phyloP scores from a whole-genome alignment of 2,113 vertebrate genomes.

The Phoenicopterus ruber region DNA sequence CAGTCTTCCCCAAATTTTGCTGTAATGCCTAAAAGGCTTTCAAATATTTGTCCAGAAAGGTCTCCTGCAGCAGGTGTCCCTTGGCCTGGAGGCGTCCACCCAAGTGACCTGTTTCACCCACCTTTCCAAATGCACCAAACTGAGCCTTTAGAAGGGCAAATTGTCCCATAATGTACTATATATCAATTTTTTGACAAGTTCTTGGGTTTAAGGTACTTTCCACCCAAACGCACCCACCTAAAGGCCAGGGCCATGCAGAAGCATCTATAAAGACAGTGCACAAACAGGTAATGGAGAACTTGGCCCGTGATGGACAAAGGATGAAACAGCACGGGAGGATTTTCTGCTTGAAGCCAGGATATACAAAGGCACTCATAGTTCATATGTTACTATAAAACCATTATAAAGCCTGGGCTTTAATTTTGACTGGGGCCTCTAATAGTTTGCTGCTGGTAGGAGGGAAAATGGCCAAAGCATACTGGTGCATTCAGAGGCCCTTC shows the following conservation, averaged over 20 bases:
- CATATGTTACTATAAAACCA: not conserved
- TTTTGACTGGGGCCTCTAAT: not conserved
- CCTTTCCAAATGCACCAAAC: not conserved
- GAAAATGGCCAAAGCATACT: fast-evolving
- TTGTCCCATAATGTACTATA: too few species aligned
- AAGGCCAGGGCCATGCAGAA: not conserved
- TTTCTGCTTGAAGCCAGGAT: not conserved
- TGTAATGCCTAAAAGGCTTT: not conserved
- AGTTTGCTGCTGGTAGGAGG: not conserved
- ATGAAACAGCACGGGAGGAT: not conserved
- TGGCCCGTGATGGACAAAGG: not conserved
- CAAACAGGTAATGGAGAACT: not conserved
- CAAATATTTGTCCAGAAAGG: not conserved
- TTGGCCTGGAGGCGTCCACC: not conserved
- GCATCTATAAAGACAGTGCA: not conserved
- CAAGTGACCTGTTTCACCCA: fast-evolving
- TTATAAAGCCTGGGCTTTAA: not conserved
- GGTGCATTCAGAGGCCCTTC: not conserved
- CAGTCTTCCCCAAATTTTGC: not conserved
- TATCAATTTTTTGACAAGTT: not conserved
- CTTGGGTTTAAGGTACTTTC: not conserved
- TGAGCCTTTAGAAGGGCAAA: not conserved
- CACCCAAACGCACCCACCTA: not conserved
- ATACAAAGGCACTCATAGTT: not conserved
- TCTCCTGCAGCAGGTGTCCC: not conserved